Conservation (phyloP, 2,888 invertebrate genomes). For the Drosophila nr. fundita region DNA sequence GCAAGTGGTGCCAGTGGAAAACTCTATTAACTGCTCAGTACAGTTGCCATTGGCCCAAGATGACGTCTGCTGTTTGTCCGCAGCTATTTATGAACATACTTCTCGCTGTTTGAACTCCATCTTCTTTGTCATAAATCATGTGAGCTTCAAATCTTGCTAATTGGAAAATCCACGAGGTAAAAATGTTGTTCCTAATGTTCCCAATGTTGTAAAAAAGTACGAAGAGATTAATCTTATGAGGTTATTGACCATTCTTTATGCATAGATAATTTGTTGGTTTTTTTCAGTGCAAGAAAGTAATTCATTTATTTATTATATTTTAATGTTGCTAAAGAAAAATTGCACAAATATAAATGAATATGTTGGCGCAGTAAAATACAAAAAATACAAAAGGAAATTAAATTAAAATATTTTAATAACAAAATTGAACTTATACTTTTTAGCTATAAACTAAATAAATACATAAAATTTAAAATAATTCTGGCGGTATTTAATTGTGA, state of each 20-base stretch:
- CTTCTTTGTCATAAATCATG: slow-evolving; percentile 12
- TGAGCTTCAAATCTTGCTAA: background rate
- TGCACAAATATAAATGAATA: background rate
- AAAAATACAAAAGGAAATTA: background rate
- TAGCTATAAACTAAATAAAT: background rate
- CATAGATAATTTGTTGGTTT: background rate
- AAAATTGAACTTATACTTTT: background rate
- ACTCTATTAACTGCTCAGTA: slow-evolving; percentile 45
- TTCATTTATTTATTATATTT: background rate
- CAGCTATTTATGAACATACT: background rate
- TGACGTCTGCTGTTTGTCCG: background rate
- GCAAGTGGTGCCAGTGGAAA: slow-evolving; percentile 14
- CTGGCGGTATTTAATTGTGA: background rate
- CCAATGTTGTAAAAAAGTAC: background rate
- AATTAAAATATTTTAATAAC: background rate
- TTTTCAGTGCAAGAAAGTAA: background rate
- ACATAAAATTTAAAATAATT: background rate
- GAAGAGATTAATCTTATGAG: background rate
- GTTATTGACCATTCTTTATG: background rate
- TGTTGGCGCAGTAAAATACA: background rate
- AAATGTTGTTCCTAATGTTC: background rate
- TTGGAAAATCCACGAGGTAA: background rate
- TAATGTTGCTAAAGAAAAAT: background rate
- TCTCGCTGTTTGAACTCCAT: background rate
- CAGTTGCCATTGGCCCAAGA: background rate